Conservation (phyloP, 2,113 vertebrate species). For the Nesospiza acunhae region DNA sequence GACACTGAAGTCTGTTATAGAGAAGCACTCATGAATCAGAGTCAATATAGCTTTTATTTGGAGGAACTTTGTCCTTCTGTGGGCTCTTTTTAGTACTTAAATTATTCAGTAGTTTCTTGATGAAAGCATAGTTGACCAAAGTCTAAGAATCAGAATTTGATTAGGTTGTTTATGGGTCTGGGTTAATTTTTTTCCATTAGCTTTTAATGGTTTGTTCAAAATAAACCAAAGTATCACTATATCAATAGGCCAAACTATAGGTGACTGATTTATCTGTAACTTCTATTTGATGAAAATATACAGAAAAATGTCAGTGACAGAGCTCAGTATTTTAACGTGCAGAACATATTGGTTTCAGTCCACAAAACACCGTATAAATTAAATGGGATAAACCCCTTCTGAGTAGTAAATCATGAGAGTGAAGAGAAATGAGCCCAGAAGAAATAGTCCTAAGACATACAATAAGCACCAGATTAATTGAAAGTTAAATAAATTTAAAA, state of each 20-base stretch:
- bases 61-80: neutral
- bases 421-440: neutral
- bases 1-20: neutral
- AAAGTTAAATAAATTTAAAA: neutral
- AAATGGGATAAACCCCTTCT: conserved; percentile 20
- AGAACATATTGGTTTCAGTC: neutral
- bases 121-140: neutral
- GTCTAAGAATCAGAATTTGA: neutral
- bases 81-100: neutral
- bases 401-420: neutral
- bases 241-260: neutral
- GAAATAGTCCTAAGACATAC: neutral
- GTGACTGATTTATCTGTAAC: neutral
- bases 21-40: neutral
- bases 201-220: neutral
- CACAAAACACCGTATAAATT: neutral
- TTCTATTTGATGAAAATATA: neutral
- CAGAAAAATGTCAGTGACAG: neutral
- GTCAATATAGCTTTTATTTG: neutral
- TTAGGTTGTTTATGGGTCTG: neutral
- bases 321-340: neutral
- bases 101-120: neutral
- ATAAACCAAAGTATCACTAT: neutral
- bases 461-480: neutral
- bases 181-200: neutral